These are phyloP conservation scores for Portunus trituberculatus DNA, from an alignment of 1,140 invertebrate species.

Conservation along the genomic window DNA sequence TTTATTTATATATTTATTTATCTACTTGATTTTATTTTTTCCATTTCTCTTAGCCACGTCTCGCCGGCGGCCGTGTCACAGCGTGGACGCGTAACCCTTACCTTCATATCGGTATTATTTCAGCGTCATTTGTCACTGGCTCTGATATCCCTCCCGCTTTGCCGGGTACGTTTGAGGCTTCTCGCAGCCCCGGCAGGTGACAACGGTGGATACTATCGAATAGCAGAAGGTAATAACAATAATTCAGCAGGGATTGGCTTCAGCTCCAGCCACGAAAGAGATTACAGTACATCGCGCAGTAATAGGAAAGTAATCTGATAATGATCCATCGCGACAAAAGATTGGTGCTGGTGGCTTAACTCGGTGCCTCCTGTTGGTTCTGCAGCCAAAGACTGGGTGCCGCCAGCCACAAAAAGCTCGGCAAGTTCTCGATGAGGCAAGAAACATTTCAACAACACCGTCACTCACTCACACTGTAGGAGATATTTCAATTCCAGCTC, in stretches of 20 bases:
- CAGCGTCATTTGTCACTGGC: constrained; percentile 49
- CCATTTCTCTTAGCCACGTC: not conserved
- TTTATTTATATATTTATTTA: not conserved
- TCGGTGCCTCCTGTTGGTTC: not conserved
- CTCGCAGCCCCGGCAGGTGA: not conserved
- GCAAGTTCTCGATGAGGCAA: not conserved
- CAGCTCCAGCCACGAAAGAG: not conserved
- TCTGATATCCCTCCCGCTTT: constrained; percentile 1
- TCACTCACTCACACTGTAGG: too few relatives aligned
- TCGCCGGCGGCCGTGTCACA: not conserved
- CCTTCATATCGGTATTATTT: constrained; percentile 52
- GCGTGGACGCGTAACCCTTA: constrained; percentile 46
- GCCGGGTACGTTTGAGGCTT: not conserved
- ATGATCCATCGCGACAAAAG: constrained; percentile 49
- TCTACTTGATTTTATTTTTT: not conserved
- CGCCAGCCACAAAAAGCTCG: not conserved
- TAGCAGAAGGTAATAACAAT: constrained; percentile 45
- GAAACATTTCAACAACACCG: not conserved
- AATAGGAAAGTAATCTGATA: constrained; percentile 61
- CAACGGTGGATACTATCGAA: not conserved
- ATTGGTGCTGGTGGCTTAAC: not conserved
- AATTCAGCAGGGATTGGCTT: constrained; percentile 41
- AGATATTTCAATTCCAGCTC: too few relatives aligned
- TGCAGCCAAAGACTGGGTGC: not conserved
- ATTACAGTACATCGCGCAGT: constrained; percentile 33